phyloP scores from a whole-genome alignment of 2,888 invertebrate genomes.

The Ophion ventricosus region DNA sequence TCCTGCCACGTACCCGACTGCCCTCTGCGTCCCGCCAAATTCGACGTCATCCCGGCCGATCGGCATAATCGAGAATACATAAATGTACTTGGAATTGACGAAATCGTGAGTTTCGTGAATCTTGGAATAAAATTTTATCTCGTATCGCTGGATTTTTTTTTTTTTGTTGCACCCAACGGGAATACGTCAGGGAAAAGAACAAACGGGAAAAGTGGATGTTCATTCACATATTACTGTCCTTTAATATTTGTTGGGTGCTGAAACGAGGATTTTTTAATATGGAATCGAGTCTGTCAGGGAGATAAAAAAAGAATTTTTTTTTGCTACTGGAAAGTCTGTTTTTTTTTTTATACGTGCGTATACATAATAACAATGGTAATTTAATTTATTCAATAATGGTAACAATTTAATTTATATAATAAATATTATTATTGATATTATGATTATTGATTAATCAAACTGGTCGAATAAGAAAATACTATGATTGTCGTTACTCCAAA shows the following conservation, averaged over 20 bases:
- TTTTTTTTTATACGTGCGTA: background rate
- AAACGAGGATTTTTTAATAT: background rate
- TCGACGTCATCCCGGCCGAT: constrained; percentile 21
- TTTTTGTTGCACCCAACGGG: background rate
- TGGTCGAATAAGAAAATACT: background rate
- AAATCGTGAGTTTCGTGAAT: constrained; percentile 8
- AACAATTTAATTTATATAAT: background rate
- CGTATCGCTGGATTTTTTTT: background rate
- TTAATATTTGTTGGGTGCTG: background rate
- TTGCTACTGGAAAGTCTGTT: background rate
- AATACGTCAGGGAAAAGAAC: background rate
- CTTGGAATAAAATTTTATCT: constrained; percentile 19
- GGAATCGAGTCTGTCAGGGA: background rate
- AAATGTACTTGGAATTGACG: constrained; percentile 17
- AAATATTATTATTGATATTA: background rate
- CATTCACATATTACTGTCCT: too few relatives aligned
- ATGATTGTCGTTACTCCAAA: background rate
- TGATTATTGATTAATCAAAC: background rate
- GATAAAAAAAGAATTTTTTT: background rate
- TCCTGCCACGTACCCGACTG: background rate
- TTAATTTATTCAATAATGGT: too few relatives aligned
- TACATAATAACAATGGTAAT: too few relatives aligned
- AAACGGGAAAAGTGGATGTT: background rate
- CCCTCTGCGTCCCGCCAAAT: constrained; percentile 23
- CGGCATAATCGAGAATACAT: constrained; percentile 31